A percentile compares a stretch with the other conserved stretches of the same genome.
These are phyloP conservation scores for Siphamia tubifer DNA, from an alignment of 2,113 vertebrate species.

Conservation along the genomic window DNA sequence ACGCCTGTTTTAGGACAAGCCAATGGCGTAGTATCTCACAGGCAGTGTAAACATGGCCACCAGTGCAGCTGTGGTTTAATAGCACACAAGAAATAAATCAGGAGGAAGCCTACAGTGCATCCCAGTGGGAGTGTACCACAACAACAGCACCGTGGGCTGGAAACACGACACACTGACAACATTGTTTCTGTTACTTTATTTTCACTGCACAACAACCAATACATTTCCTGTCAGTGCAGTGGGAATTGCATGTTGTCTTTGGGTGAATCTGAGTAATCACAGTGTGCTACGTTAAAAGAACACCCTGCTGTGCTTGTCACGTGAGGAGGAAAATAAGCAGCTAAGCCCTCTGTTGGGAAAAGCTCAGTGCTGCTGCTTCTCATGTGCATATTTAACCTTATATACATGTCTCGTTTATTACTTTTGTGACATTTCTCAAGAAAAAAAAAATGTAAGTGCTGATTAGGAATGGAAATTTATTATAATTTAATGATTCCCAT, in stretches of 20 bases:
- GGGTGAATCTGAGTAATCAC: slow-evolving; percentile 31
- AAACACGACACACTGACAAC: slow-evolving; percentile 21
- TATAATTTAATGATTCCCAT: no score
- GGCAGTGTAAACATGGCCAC: neutral
- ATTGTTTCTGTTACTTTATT: slow-evolving; percentile 23
- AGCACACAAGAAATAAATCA: slow-evolving; percentile 5
- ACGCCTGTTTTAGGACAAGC: neutral
- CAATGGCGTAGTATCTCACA: neutral
- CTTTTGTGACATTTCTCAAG: no score
- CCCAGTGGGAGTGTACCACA: neutral
- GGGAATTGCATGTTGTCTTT: slow-evolving; percentile 25
- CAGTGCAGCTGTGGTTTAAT: neutral
- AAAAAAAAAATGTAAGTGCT: no score
- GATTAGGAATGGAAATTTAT: no score
- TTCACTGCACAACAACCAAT: slow-evolving; percentile 26
- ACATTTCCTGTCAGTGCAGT: neutral
- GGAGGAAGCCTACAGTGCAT: neutral
- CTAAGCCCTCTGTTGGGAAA: neutral
- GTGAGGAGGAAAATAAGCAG: neutral
- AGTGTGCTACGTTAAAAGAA: neutral
- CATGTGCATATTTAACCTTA: no score
- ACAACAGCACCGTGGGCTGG: neutral
- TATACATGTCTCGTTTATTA: no score
- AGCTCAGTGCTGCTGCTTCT: no score
- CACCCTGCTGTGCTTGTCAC: slow-evolving; percentile 2